Evolutionary conservation across 2,888 invertebrate species (phyloP).

Genomic region (Sarcophaga caerulescens): DNA sequence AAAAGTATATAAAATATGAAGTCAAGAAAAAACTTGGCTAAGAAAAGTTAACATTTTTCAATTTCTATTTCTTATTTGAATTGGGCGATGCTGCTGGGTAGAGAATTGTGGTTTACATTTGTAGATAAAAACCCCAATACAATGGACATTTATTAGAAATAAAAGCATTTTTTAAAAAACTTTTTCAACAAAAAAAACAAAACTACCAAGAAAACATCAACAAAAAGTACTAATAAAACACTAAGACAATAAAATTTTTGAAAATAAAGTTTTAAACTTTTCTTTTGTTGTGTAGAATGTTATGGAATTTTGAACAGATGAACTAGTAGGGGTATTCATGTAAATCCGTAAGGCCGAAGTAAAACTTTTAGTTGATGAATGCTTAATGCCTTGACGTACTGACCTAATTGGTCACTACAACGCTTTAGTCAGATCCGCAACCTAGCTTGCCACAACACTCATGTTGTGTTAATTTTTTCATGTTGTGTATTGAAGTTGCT

Average conservation of each 20-base stretch:
- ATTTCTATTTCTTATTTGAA: constrained; percentile 18
- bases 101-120: constrained; percentile 38
- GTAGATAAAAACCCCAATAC: constrained; percentile 43
- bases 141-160: constrained; percentile 59
- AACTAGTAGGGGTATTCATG: constrained; percentile 24
- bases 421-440: too few species aligned
- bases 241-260: constrained; percentile 29
- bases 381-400: too few species aligned
- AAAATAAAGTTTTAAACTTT: not conserved
- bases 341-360: not conserved
- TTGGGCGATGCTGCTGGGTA: not conserved
- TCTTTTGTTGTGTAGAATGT: not conserved
- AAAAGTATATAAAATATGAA: constrained; percentile 4
- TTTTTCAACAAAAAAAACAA: not conserved
- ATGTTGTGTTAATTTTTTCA: too few species aligned
- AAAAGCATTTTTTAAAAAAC: constrained; percentile 17
- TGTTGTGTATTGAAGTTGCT: too few species aligned
- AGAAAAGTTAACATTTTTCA: constrained; percentile 25
- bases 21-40: constrained; percentile 40
- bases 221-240: constrained; percentile 32
- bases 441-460: too few species aligned
- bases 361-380: too few species aligned
- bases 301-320: not conserved
- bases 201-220: not conserved
- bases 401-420: too few species aligned